Conservation (phyloP, 2,797 vertebrate genomes). For the Eptatretus atami region DNA sequence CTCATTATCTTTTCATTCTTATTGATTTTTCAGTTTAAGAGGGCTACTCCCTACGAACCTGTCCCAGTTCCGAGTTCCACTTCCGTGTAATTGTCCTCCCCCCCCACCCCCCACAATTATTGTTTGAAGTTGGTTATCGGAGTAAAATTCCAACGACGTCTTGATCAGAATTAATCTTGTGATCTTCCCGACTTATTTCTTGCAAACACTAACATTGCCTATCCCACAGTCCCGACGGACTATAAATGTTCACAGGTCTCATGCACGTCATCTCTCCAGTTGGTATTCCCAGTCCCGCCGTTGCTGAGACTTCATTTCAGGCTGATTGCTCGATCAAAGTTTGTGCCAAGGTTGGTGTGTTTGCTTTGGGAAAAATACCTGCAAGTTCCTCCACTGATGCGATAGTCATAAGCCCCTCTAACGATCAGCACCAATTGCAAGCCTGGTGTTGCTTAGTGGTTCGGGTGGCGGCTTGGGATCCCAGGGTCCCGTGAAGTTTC, state of each 20-base stretch:
- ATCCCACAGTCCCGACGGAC: slow-evolving; percentile 44
- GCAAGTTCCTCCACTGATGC: too few relatives aligned
- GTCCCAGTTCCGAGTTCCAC: background rate
- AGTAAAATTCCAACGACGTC: too few relatives aligned
- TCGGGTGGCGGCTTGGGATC: too few relatives aligned
- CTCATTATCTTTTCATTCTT: background rate
- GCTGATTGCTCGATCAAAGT: slow-evolving; percentile 86
- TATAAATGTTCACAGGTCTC: slow-evolving; percentile 68
- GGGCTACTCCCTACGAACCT: background rate
- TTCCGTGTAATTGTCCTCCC: too few relatives aligned
- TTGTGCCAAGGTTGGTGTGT: slow-evolving; percentile 71
- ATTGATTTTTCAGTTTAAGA: background rate
- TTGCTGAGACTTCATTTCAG: slow-evolving; percentile 74
- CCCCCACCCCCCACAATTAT: too few relatives aligned
- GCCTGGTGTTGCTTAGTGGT: too few relatives aligned
- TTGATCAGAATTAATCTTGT: too few relatives aligned
- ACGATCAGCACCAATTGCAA: background rate
- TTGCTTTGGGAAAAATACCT: background rate
- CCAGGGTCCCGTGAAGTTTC: too few relatives aligned
- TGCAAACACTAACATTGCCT: slow-evolving; percentile 1
- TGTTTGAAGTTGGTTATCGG: too few relatives aligned
- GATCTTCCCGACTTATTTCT: too few relatives aligned
- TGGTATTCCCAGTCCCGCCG: slow-evolving; percentile 86
- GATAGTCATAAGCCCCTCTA: too few relatives aligned
- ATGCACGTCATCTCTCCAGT: slow-evolving; percentile 89